Evolutionary conservation across 1,140 invertebrate species (phyloP), one percentile per base, ranked within the genome.

Genomic region (Lordiphosa collinella): DNA sequence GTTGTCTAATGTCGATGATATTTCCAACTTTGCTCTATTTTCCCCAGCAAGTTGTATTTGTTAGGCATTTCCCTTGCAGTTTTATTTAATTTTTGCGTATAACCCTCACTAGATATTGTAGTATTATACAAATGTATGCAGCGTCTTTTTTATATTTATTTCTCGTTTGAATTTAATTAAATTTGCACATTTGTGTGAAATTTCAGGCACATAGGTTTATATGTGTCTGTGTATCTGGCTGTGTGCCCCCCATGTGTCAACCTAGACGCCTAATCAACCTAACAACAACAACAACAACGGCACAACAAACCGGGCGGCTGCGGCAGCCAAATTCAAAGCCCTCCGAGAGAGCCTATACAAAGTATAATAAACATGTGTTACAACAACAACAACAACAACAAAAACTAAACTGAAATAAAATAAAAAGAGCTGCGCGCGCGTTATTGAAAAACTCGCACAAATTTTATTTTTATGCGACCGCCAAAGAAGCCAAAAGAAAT

Each of bases 91-190:
- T 63, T 63, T 46, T 34, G 46, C 18, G 51, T 16, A 62, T 62
- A 58, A 44, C 57, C 38, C 13, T 10, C 11, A 13, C 10, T 16
- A 46, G 14, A 63, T 37, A 66, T 56, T 65, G 60, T 49, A 37
- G 53, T 31, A 40, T 66, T 29, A 29, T 35, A 32, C 16, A 44
- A 56, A 50, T 13, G 38, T 43, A 66, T 75, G 66, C 37, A 18
- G 16, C 16, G 16, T 18, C 16, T 18, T 55, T 65, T 67, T 74
- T 80, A 79, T 79, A 74, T 80, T 80, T 79, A 74, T 80, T 80
- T 80, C 71, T 82, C 75, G 75, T 80, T 80, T 80, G 70, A 82
- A 80, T 80, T 80, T 82, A 80, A 80, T 80, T 80, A 80, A 80
- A 80, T 80, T 80, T 82, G 75, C 75, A 80, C 75, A 80, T 80